phyloP scores from a whole-genome alignment of 2,797 vertebrate species.

The Phoxinus dragarum region DNA sequence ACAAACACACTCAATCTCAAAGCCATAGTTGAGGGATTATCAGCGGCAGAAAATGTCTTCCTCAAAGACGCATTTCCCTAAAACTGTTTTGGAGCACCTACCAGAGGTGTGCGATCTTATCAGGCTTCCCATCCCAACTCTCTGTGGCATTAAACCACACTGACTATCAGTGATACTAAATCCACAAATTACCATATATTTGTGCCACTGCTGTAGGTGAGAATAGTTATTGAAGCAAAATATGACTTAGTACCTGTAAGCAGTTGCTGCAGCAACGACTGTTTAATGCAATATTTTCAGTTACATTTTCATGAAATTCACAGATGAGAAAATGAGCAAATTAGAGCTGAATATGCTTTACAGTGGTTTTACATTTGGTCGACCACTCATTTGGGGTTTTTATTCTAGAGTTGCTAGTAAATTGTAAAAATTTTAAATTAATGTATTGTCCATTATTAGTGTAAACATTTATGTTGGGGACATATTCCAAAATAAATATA shows the following conservation, averaged over 20 bases:
- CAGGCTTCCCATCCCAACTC: constrained; percentile 9
- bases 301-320: background rate
- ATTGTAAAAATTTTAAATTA: background rate
- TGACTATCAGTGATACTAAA: constrained; percentile 24
- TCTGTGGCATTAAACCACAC: constrained; percentile 27
- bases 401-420: background rate
- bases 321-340: background rate
- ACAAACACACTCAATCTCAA: constrained; percentile 37
- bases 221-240: constrained; percentile 22
- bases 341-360: background rate
- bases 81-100: background rate
- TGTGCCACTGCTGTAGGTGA: background rate
- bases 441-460: constrained; percentile 17
- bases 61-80: background rate
- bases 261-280: background rate
- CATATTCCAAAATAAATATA: constrained; percentile 30
- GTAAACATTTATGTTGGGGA: constrained; percentile 52
- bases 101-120: constrained; percentile 18
- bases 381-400: background rate
- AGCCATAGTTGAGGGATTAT: constrained; percentile 14
- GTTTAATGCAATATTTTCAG: background rate
- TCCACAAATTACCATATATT: constrained; percentile 2
- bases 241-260: background rate
- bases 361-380: background rate
- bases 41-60: constrained; percentile 5